phyloP scores from a whole-genome alignment of 2,113 vertebrate genomes.

The Otolemur garnettii region DNA sequence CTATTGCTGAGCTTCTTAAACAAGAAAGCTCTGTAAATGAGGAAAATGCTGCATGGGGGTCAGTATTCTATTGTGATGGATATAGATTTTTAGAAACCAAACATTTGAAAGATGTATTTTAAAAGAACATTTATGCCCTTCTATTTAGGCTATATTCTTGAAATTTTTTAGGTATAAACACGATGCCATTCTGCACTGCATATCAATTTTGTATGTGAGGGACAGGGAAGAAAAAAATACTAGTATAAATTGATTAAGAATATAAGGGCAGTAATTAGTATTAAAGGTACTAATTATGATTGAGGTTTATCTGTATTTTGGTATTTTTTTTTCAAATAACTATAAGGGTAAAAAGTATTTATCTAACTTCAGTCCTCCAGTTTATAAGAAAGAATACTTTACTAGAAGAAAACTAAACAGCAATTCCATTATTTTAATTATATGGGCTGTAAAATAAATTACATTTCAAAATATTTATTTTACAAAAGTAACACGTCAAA shows the following conservation, averaged over 20 bases:
- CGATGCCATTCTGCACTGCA: background rate
- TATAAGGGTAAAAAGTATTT: background rate
- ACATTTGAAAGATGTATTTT: conserved; percentile 7
- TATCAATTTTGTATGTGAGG: conserved; percentile 35
- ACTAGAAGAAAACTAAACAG: background rate
- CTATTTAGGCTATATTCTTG: background rate
- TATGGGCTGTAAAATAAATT: background rate
- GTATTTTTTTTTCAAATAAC: background rate
- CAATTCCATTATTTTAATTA: conserved; percentile 39
- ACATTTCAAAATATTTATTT: background rate
- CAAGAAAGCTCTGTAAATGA: conserved; percentile 48
- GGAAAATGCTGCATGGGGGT: background rate
- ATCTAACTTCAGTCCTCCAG: background rate
- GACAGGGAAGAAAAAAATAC: background rate
- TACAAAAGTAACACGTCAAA: conserved; percentile 25
- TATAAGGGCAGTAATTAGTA: background rate
- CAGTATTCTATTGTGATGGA: background rate
- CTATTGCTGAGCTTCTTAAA: conserved; percentile 45
- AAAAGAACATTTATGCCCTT: background rate
- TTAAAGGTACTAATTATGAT: background rate
- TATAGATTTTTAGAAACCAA: conserved; percentile 1
- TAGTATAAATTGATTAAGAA: conserved; percentile 15
- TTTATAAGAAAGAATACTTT: background rate
- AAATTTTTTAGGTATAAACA: background rate
- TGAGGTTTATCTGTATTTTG: conserved; percentile 12